A percentile compares a stretch with the other conserved stretches of the same genome.
Evolutionary conservation across 2,113 vertebrate genomes (phyloP).

Genomic region (Grantiella picta): DNA sequence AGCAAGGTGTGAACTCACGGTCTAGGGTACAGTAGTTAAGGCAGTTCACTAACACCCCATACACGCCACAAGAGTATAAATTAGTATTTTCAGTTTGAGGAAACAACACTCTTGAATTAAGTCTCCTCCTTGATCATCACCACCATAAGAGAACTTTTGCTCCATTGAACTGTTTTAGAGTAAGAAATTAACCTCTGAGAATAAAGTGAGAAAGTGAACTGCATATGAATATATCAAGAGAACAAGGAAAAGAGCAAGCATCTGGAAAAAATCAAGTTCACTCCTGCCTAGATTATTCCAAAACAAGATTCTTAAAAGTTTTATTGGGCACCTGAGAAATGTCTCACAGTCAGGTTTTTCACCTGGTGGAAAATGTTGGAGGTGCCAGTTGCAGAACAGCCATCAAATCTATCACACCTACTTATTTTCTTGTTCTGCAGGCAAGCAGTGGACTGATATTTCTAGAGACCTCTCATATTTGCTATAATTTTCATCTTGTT

Average conservation of each 20-base stretch:
- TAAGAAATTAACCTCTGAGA: constrained; percentile 22
- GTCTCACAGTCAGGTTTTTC: constrained; percentile 41
- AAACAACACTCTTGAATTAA: not conserved
- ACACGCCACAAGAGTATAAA: not conserved
- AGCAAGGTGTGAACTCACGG: not conserved
- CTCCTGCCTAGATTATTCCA: constrained; percentile 33
- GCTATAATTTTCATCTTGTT: not conserved
- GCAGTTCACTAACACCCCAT: not conserved
- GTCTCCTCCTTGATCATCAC: not conserved
- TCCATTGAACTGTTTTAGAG: not conserved
- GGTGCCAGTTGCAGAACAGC: constrained; percentile 14
- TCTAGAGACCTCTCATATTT: not conserved
- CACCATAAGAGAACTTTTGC: not conserved
- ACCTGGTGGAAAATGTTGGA: constrained; percentile 59
- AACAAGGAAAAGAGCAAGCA: constrained; percentile 18
- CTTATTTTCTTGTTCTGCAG: constrained; percentile 32
- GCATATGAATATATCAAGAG: not conserved
- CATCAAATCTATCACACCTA: constrained; percentile 48
- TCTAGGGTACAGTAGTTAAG: not conserved
- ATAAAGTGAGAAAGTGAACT: constrained; percentile 30
- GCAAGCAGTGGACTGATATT: not conserved
- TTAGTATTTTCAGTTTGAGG: not conserved
- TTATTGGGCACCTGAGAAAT: constrained; percentile 58
- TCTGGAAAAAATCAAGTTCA: constrained; percentile 61
- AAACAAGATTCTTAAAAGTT: constrained; percentile 42